A percentile compares a stretch with the other conserved stretches of the same genome.
Evolutionary conservation across 2,888 invertebrate genomes (phyloP).

Genomic region (Tenthredo amoena): DNA sequence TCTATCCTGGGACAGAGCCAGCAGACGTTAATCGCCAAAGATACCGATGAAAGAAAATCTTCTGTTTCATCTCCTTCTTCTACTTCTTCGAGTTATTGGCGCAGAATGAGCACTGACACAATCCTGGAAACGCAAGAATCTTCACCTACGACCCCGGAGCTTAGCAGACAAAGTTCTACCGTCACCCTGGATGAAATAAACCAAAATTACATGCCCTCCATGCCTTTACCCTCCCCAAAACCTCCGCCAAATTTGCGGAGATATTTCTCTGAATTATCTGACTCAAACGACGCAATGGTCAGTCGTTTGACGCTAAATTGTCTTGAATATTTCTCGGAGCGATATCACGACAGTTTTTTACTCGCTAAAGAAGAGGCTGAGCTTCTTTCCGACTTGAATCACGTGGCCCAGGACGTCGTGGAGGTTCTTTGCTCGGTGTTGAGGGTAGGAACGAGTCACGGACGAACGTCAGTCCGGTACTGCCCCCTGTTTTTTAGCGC

Average conservation of each 20-base stretch:
- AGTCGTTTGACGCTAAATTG: constrained; percentile 45
- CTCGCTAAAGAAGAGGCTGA: constrained; percentile 50
- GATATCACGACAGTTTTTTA: constrained; percentile 46
- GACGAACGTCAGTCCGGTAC: constrained; percentile 33
- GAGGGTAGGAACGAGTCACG: constrained; percentile 38
- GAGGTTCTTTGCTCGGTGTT: constrained; percentile 49
- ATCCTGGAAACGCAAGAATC: constrained; percentile 35
- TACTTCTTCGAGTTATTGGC: constrained; percentile 18
- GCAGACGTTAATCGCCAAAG: neutral
- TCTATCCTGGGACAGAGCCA: constrained; percentile 42
- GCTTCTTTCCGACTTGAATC: constrained; percentile 45
- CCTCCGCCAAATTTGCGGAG: constrained; percentile 16
- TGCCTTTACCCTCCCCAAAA: constrained; percentile 45
- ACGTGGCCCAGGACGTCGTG: constrained; percentile 50
- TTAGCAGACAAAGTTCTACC: constrained; percentile 31
- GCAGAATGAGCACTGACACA: constrained; percentile 49
- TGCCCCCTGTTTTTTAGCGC: constrained; percentile 50
- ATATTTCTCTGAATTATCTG: constrained; percentile 29
- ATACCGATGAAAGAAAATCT: constrained; percentile 1
- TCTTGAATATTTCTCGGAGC: constrained; percentile 44
- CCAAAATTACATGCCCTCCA: constrained; percentile 49
- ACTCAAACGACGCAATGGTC: constrained; percentile 10
- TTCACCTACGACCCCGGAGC: constrained; percentile 3
- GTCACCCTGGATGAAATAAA: constrained; percentile 34
- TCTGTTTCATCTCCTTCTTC: neutral